These are phyloP conservation scores for Epinotia demarniana DNA, from an alignment of 2,888 invertebrate genomes.

Conservation along the genomic window DNA sequence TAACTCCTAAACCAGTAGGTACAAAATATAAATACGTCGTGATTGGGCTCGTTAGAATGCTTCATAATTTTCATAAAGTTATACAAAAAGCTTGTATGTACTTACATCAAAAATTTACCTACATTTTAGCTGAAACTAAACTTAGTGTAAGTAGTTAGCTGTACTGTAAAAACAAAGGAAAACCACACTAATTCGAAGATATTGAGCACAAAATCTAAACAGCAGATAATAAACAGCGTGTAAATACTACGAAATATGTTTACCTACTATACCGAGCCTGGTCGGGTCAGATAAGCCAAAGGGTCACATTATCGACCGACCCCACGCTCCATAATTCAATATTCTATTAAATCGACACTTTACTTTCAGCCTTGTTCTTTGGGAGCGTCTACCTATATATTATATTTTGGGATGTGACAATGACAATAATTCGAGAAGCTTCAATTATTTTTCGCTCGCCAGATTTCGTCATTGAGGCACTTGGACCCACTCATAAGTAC, in stretches of 20 bases:
- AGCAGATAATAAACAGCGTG: slow-evolving; percentile 17
- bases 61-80: no score
- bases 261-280: slow-evolving; percentile 13
- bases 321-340: slow-evolving; percentile 45
- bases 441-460: no score
- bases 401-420: neutral
- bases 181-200: neutral
- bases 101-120: no score
- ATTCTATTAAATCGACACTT: slow-evolving; percentile 33
- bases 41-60: no score
- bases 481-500: no score
- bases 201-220: slow-evolving; percentile 25
- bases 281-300: slow-evolving; percentile 38
- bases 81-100: no score
- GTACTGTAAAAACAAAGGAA: neutral
- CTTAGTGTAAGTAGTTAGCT: neutral
- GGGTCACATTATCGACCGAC: slow-evolving; percentile 48
- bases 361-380: slow-evolving; percentile 24
- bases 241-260: slow-evolving; percentile 29
- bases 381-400: neutral
- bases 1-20: no score
- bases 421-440: no score
- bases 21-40: no score
- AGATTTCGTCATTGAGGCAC: no score
- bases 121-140: no score